Conservation (phyloP, 2,888 invertebrate species). For the Acrobasis repandana region DNA sequence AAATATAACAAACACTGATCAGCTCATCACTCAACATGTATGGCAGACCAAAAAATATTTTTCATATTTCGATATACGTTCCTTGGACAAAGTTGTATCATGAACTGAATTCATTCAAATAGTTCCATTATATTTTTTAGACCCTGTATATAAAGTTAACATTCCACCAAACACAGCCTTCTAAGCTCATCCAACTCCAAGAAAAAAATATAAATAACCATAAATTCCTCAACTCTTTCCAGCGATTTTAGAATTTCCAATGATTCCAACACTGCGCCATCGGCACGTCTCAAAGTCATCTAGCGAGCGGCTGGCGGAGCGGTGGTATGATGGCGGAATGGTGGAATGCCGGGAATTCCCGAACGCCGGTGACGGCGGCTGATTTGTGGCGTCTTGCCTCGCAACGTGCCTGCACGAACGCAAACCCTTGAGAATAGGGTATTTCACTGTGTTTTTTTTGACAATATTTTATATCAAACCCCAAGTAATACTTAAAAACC, state of each 20-base stretch:
- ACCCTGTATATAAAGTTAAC: no score
- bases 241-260: neutral
- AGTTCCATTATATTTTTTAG: no score
- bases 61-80: no score
- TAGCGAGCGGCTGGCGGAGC: constrained; percentile 31
- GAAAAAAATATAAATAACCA: neutral
- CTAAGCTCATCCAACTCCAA: no score
- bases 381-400: constrained; percentile 54
- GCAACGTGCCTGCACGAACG: constrained; percentile 51
- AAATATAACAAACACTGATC: no score
- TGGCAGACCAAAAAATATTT: no score
- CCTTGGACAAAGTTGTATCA: no score
- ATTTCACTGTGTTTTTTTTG: neutral
- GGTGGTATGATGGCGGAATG: constrained; percentile 14
- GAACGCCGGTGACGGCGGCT: constrained; percentile 41
- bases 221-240: neutral
- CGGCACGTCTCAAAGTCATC: constrained; percentile 47
- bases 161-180: no score
- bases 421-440: constrained; percentile 24
- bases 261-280: constrained; percentile 20
- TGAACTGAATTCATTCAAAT: no score
- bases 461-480: no score
- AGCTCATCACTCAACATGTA: no score
- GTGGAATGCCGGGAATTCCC: constrained; percentile 37
- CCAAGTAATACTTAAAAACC: no score